phyloP scores from a whole-genome alignment of 2,113 vertebrate genomes.

The Butorides virescens region DNA sequence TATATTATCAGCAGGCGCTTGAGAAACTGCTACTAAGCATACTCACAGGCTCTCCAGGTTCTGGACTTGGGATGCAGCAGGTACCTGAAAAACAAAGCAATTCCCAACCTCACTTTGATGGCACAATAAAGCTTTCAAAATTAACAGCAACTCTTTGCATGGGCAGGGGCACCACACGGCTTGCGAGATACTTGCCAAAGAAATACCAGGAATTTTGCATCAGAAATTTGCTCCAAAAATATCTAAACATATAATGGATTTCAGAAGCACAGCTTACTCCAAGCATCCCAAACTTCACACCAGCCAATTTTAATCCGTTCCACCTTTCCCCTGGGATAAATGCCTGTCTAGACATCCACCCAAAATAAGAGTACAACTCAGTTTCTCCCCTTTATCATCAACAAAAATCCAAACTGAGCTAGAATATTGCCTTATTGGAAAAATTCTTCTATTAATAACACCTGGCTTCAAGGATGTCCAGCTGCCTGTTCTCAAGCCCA shows the following conservation, averaged over 20 bases:
- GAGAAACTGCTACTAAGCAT: neutral
- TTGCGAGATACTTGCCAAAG: neutral
- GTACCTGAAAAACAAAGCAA: slow-evolving; percentile 65
- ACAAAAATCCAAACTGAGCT: neutral
- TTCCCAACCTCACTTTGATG: neutral
- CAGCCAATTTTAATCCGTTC: neutral
- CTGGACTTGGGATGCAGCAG: slow-evolving; percentile 54
- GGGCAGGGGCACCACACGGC: neutral
- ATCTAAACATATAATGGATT: neutral
- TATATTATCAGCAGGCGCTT: neutral
- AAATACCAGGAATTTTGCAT: neutral
- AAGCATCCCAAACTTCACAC: neutral
- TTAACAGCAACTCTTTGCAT: neutral
- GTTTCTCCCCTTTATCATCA: neutral
- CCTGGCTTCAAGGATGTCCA: neutral
- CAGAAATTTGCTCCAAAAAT: neutral
- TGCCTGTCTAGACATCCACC: neutral
- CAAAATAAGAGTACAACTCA: neutral
- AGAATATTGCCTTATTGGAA: neutral
- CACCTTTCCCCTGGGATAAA: neutral
- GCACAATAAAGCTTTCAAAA: neutral
- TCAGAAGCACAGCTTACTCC: neutral
- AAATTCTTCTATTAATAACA: neutral
- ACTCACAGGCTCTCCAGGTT: slow-evolving; percentile 77
- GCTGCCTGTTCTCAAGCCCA: neutral